Percentiles rank a stretch among this genome's conserved stretches.
Evolutionary conservation across 2,797 vertebrate species (phyloP).

Genomic region (Ceryle rudis): DNA sequence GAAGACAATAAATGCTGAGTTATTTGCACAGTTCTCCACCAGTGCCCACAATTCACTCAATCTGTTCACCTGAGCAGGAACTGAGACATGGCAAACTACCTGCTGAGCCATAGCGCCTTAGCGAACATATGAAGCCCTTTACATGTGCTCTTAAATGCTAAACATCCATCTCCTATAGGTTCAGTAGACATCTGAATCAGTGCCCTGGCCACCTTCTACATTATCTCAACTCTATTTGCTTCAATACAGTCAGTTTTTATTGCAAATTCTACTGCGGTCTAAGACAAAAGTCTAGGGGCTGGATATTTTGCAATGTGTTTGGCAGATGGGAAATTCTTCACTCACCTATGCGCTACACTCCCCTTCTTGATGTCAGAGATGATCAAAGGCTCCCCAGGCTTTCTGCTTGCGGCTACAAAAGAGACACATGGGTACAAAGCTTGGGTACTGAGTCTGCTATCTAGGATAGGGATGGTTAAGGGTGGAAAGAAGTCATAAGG

Average conservation of each 20-base stretch:
- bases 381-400: constrained; percentile 92
- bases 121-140: neutral
- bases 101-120: neutral
- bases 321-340: neutral
- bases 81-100: neutral
- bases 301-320: neutral
- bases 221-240: neutral
- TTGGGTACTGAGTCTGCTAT: neutral
- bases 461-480: rapidly evolving
- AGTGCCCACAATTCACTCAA: neutral
- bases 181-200: neutral
- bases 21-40: neutral
- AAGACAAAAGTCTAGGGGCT: neutral
- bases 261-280: neutral
- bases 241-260: neutral
- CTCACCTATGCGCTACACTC: constrained; percentile 96
- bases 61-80: neutral
- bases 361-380: constrained; percentile 98
- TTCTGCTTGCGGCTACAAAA: constrained; percentile 88
- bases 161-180: neutral
- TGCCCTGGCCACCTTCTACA: neutral
- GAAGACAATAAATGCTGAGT: constrained; percentile 15
- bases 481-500: neutral
- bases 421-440: neutral
- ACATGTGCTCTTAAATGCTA: neutral